These are phyloP conservation scores for Megaleporinus macrocephalus DNA, from an alignment of 2,113 vertebrate genomes.

Conservation along the genomic window DNA sequence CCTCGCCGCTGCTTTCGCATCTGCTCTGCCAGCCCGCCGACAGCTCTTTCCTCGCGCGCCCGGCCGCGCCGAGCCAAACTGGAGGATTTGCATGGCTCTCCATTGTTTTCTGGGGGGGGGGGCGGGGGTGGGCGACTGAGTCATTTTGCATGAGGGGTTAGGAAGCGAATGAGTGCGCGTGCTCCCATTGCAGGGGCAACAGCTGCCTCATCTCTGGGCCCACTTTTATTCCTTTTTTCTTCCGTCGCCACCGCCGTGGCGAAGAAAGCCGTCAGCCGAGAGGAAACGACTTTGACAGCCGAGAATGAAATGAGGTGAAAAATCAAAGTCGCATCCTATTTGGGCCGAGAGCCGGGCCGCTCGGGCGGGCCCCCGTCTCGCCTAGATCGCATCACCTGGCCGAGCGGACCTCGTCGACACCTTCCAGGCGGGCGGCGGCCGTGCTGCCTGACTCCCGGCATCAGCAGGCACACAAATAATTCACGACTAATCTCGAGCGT, in stretches of 20 bases:
- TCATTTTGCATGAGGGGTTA: slow-evolving; percentile 45
- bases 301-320: slow-evolving; percentile 82
- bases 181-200: slow-evolving; percentile 67
- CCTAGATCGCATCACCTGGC: slow-evolving; percentile 5
- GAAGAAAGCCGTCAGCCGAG: slow-evolving; percentile 76
- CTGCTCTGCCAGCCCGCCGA: slow-evolving; percentile 25
- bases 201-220: slow-evolving; percentile 76
- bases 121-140: too few relatives aligned
- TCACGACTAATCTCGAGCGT: slow-evolving; percentile 47
- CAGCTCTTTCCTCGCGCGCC: slow-evolving; percentile 9
- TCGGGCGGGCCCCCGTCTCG: slow-evolving; percentile 51
- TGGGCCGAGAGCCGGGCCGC: slow-evolving; percentile 60
- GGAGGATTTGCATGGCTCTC: slow-evolving; percentile 48
- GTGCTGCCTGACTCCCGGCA: background rate
- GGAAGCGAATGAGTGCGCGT: slow-evolving; percentile 14
- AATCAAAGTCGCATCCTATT: slow-evolving; percentile 80
- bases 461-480: slow-evolving; percentile 52
- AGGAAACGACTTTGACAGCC: slow-evolving; percentile 78
- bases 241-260: slow-evolving; percentile 38
- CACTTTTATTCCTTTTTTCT: slow-evolving; percentile 65
- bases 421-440: background rate
- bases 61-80: background rate
- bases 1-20: background rate
- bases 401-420: background rate
- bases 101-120: slow-evolving; percentile 48